Evolutionary conservation across 1,140 invertebrate species (phyloP).

Genomic region (Pemphigus obesinymphae): DNA sequence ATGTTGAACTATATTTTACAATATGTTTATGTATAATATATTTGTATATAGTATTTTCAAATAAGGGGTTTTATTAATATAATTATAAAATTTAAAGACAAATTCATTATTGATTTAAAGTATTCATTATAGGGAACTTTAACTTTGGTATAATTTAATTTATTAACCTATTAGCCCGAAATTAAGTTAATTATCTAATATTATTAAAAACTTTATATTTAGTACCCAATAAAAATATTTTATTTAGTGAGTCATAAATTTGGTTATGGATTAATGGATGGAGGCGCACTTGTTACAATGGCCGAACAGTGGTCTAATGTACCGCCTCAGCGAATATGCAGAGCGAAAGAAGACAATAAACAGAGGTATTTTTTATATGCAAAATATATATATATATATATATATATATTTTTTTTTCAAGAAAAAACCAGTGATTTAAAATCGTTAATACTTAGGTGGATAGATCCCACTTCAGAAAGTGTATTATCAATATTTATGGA

Average conservation of each 20-base stretch:
- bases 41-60: no score
- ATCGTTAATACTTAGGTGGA: conserved; percentile 54
- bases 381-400: neutral
- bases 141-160: no score
- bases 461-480: conserved; percentile 66
- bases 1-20: no score
- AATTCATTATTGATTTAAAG: no score
- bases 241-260: conserved; percentile 78
- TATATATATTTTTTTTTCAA: neutral
- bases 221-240: neutral
- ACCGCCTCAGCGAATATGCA: conserved; percentile 76
- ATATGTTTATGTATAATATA: no score
- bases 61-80: no score
- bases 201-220: no score
- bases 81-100: no score
- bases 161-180: neutral
- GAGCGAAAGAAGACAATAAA: conserved; percentile 68
- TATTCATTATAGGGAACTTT: no score
- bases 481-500: conserved; percentile 73
- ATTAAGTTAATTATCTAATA: neutral
- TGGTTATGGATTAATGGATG: conserved; percentile 94
- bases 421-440: neutral
- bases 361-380: conserved; percentile 59
- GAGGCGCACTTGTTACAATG: conserved; percentile 85
- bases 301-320: conserved; percentile 81